Evolutionary conservation across 2,888 invertebrate genomes (phyloP), one percentile per base, ranked within the genome.

Genomic region (Trissoscelio sp.): DNA sequence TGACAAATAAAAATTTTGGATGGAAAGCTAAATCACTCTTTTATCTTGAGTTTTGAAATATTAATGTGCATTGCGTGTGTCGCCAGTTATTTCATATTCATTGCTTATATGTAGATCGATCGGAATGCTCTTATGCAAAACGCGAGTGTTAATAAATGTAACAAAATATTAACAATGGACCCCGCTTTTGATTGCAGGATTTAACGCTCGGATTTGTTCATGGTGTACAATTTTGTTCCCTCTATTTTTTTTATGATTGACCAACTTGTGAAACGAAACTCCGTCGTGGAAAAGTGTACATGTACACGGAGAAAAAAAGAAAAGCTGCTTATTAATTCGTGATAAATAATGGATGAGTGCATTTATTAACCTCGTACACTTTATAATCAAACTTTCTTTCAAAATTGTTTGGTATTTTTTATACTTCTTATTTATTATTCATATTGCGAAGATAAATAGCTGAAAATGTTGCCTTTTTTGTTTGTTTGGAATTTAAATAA

Each of bases 71-170:
- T 73, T 73, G 48, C 72, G 62, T 73, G 42, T 34, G 28, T 12
- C n/a, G 2, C 3, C 14, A 12, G 24, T 42, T 42, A 42, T 51
- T 73, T 73, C 53, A 73, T 73, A 73, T 73, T 73, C 72, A 73
- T 73, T 73, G 60, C 51, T 39, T 67, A 42, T 67, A 67, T 67
- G 67, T n/a, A n/a, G n/a, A n/a, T 67, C 9, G 24, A 34, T n/a
- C 12, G 39, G 55, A 67, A 42, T 67, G 22, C 44, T 55, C 66
- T 66, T 48, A 66, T 55, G 67, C 39, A 67, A 67, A 46, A n/a
- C 18, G 14, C 55, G 6, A n/a, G 24, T 37, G 55, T 55, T 64
- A 64, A 37, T 48, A 48, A 48, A 64, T 31, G 14, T 46, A 44
- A 62, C 44, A 22, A 39, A 39, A 14, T 58, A 24, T 39, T 58